Evolutionary conservation across 2,113 vertebrate species (phyloP), one percentile per base, ranked within the genome.

Genomic region (Perca flavescens): DNA sequence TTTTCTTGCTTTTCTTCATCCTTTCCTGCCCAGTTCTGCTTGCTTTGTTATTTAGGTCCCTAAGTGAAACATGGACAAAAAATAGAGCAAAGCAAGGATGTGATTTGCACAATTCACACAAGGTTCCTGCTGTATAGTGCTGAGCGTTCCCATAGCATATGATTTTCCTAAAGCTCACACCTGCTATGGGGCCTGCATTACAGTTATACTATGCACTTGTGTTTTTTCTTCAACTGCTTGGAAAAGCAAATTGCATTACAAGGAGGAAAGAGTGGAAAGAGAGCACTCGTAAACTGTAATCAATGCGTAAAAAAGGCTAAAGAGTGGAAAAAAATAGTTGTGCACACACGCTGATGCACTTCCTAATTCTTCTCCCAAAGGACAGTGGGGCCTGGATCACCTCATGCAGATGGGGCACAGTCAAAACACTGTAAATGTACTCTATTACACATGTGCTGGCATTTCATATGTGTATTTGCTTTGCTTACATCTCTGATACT

Each of bases 21-120:
- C 15, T 63, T 6, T 6, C 43, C 34, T 56, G 60, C 58, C 56
- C 62, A 4, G 21, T 56, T 74, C 16, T 74, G 54, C 72, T 54
- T 21, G 28, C 57, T 77, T 70, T 76, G 63, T 75, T 47, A 67
- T 64, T 80, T 21, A 36, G 7, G 56, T 74, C 63, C 74, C 63
- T 36, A 9, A n/a, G 73, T 74, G 73, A 74, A 87, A 31, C 47
- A 52, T 5, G 31, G 47, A 5, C 68, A 4, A 74, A 67, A 34
- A 70, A 68, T 34, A 12, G 31, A 83, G 54, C 28, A 2, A 40
- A 25, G 49, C 52, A 4, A 10, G 15, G 28, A 31, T 0, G 8
- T 13, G 16, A 70, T 12, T 58, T 58, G 69, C 17, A 64, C 43
- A 34, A 16, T 50, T 40, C 71, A 53, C 57, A 28, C 62, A 22